Conservation (phyloP, 2,888 invertebrate genomes). For the Meteorus cinctellus region DNA sequence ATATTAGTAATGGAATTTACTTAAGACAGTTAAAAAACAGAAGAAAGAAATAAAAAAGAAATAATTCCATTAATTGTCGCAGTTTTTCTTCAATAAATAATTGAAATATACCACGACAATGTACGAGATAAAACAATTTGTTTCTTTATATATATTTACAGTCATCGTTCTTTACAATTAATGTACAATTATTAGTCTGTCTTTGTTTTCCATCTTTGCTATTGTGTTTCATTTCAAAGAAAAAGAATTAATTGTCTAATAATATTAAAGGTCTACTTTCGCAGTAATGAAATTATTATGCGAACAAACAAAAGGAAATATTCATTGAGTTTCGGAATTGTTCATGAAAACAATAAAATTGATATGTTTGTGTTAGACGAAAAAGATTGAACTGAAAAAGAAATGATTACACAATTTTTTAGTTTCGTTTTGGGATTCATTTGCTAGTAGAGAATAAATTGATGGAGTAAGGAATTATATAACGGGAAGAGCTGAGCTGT, state of each 20-base stretch:
- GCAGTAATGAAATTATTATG: too few species aligned
- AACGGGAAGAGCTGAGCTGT: slow-evolving; percentile 81
- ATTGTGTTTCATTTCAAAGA: not conserved
- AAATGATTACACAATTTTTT: too few species aligned
- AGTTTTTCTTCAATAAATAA: too few species aligned
- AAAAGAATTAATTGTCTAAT: not conserved
- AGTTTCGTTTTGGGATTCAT: too few species aligned
- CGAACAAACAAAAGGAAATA: too few species aligned
- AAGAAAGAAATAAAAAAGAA: too few species aligned
- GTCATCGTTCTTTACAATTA: not conserved
- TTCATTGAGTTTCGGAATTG: too few species aligned
- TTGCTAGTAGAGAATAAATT: not conserved
- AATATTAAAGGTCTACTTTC: too few species aligned
- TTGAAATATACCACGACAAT: not conserved
- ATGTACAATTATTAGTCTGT: not conserved
- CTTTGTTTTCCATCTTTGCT: not conserved
- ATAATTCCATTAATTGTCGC: too few species aligned
- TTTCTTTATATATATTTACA: not conserved
- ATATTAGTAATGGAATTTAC: too few species aligned
- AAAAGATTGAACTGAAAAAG: too few species aligned
- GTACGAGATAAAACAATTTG: not conserved
- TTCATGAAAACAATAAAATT: not conserved
- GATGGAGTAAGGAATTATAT: slow-evolving; percentile 68
- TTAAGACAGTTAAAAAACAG: too few species aligned
- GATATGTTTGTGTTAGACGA: not conserved